A percentile compares a stretch with the other conserved stretches of the same genome.
Evolutionary conservation across 2,888 invertebrate genomes (phyloP).

Genomic region (Pterobdella sp.): DNA sequence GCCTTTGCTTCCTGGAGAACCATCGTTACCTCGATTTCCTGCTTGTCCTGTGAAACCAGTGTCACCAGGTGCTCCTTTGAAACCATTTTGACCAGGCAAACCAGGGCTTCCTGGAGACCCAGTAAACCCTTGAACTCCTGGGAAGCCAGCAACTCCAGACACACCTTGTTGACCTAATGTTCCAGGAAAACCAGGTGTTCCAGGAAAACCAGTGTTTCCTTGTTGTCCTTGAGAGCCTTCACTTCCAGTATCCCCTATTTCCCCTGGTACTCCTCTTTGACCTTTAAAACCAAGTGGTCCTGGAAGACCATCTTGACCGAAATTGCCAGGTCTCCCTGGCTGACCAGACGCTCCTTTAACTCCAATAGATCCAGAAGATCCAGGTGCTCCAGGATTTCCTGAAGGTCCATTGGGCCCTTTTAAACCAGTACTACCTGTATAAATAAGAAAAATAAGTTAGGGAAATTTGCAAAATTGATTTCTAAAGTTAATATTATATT

Average conservation of each 20-base stretch:
- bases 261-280: not conserved
- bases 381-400: constrained; percentile 5
- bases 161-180: not conserved
- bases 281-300: constrained; percentile 1
- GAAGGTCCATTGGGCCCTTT: not conserved
- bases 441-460: not conserved
- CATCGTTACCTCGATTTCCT: constrained; percentile 22
- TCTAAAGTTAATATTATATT: too few species aligned
- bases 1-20: constrained; percentile 17
- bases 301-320: constrained; percentile 21
- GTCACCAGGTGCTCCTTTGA: constrained; percentile 22
- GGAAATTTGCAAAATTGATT: too few species aligned
- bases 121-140: constrained; percentile 18
- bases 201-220: constrained; percentile 25
- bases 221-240: constrained; percentile 24
- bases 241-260: not conserved
- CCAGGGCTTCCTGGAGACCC: constrained; percentile 29
- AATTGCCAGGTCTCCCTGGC: constrained; percentile 28
- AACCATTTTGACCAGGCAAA: constrained; percentile 27
- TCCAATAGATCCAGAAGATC: not conserved
- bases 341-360: constrained; percentile 1
- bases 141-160: constrained; percentile 12
- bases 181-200: constrained; percentile 12
- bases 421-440: not conserved
- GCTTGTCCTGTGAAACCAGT: constrained; percentile 16